phyloP scores from a whole-genome alignment of 1,140 invertebrate genomes.

The Leptinotarsa defecta region DNA sequence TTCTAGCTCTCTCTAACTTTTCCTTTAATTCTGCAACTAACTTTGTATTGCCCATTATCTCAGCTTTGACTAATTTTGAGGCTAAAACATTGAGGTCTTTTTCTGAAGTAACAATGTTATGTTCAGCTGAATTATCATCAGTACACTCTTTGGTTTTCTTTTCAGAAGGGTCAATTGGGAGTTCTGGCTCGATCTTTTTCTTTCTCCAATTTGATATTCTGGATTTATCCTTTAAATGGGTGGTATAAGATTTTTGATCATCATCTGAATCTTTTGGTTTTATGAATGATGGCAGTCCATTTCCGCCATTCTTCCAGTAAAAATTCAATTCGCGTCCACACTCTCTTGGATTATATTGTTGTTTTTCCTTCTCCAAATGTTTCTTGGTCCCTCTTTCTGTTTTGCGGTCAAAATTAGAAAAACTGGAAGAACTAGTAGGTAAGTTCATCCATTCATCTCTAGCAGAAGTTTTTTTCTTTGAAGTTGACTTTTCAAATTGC shows the following conservation, averaged over 20 bases:
- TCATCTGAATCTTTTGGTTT: slow-evolving; percentile 55
- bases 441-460: slow-evolving; percentile 62
- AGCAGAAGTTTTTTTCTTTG: neutral
- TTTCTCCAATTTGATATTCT: slow-evolving; percentile 43
- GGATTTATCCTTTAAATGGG: slow-evolving; percentile 28
- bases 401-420: slow-evolving; percentile 54
- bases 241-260: slow-evolving; percentile 24
- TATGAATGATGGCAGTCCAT: slow-evolving; percentile 72
- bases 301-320: slow-evolving; percentile 89
- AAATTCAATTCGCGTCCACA: slow-evolving; percentile 84
- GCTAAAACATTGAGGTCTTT: slow-evolving; percentile 86
- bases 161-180: neutral
- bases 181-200: neutral
- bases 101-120: slow-evolving; percentile 58
- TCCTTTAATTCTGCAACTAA: slow-evolving; percentile 72
- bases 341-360: slow-evolving; percentile 72
- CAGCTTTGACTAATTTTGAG: slow-evolving; percentile 88
- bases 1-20: slow-evolving; percentile 73
- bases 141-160: neutral
- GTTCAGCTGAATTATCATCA: neutral
- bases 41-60: slow-evolving; percentile 81
- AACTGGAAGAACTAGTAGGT: slow-evolving; percentile 53
- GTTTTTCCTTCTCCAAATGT: slow-evolving; percentile 53
- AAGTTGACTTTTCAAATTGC: neutral
- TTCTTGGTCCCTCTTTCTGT: slow-evolving; percentile 44